Base-by-base conservation (phyloP, 2,888 invertebrate genomes). In the Hydroisotoma schaefferi region DNA sequence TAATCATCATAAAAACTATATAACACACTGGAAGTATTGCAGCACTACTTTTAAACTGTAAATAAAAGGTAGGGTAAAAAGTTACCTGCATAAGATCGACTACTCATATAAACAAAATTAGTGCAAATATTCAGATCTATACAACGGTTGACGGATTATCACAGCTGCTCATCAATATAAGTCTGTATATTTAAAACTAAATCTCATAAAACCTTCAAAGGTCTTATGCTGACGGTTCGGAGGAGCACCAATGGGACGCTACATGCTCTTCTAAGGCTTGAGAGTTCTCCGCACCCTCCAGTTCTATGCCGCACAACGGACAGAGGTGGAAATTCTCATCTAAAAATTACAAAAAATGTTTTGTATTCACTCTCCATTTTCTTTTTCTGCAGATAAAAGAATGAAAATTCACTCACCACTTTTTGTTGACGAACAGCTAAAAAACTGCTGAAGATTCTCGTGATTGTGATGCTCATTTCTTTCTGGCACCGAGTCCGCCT, bases 211-310 rank as follows among this genome's bases (percentile, higher is more conserved):
- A n/a, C 20, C 10, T 10, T 6, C 43, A 10, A 22, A 5, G 6
- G n/a, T 8, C 6, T 27, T n/a, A 49, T 49, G n/a, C 12, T 22
- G 28, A 22, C 25, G 46, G 22, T 23, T 67, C 67, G 27, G 63
- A 51, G 52, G 64, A 62, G 62, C 64, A 64, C 72, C 72, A 73
- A 63, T 73, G 73, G 44, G 63, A 62, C 47, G 69, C 68, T 44
- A 73, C 71, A 60, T 73, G 73, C 59, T 69, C 70, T 53, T 73
- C 73, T 55, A 73, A 62, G 53, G 67, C 69, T 37, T 65, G 65
- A 52, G 71, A 58, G 55, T 63, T 65, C 57, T 69, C 70, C 23
- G 66, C 60, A 47, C 63, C 62, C 55, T 72, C 72, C 44, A 72
- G 65, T 48, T 72, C 72, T 26, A 70, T 55, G 43, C 70, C 72